Percentiles rank a stretch among this genome's conserved stretches.
Evolutionary conservation across 1,140 invertebrate species (phyloP).

Genomic region (Papilio xuthus): DNA sequence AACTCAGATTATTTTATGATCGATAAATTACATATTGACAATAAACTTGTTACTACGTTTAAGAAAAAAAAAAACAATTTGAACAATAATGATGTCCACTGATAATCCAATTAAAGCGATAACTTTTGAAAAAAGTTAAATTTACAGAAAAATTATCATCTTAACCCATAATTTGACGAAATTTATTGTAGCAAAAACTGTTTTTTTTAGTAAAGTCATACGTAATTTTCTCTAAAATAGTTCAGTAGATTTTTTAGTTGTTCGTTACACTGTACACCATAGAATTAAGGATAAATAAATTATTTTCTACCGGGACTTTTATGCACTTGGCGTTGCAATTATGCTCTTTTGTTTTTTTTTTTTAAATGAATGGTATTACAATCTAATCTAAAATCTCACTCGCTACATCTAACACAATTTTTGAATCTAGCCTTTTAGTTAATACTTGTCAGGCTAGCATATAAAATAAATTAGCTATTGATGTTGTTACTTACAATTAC

Average conservation of each 20-base stretch:
- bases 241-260: too few relatives aligned
- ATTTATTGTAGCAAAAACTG: too few relatives aligned
- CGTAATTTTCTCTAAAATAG: too few relatives aligned
- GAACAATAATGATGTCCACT: not conserved
- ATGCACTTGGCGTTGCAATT: not conserved
- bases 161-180: too few relatives aligned
- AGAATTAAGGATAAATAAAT: too few relatives aligned
- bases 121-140: too few relatives aligned
- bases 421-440: not conserved
- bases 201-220: too few relatives aligned
- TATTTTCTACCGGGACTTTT: too few relatives aligned
- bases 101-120: too few relatives aligned
- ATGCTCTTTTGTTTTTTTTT: not conserved
- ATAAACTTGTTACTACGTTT: not conserved
- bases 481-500: not conserved
- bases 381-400: conserved; percentile 1
- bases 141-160: too few relatives aligned
- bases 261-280: too few relatives aligned
- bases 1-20: not conserved
- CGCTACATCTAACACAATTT: not conserved
- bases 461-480: not conserved
- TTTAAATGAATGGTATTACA: conserved; percentile 35
- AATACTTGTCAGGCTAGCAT: not conserved
- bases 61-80: not conserved
- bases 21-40: not conserved